These are phyloP conservation scores for zebrafish (Danio rerio) DNA, from an alignment of 2,113 vertebrate species.

Conservation along the genomic window GRCz12tu NC_133176.1:5633501-5634000, in stretches of 20 bases:
- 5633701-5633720: not conserved
- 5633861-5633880: not conserved
- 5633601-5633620: constrained; percentile 17
- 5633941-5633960: too few species aligned
- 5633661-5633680: constrained; percentile 9
- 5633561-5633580: not conserved
- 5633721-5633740: constrained; percentile 28
- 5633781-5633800: not conserved
- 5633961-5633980: too few species aligned
- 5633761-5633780: not conserved
- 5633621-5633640: constrained; percentile 5
- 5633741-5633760: not conserved
- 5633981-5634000: too few species aligned
- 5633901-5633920: not conserved
- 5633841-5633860: not conserved
- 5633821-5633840: not conserved
- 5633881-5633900: not conserved
- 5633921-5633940: not conserved
- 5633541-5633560: constrained; percentile 5
- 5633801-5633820: not conserved
- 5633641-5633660: not conserved
- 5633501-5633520: too few species aligned
- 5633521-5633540: not conserved
- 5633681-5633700: constrained; percentile 8
- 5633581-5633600: constrained; percentile 1